A percentile compares a stretch with the other conserved stretches of the same genome.
Evolutionary conservation across 2,888 invertebrate species (phyloP).

Genomic region (Phalangium opilio): DNA sequence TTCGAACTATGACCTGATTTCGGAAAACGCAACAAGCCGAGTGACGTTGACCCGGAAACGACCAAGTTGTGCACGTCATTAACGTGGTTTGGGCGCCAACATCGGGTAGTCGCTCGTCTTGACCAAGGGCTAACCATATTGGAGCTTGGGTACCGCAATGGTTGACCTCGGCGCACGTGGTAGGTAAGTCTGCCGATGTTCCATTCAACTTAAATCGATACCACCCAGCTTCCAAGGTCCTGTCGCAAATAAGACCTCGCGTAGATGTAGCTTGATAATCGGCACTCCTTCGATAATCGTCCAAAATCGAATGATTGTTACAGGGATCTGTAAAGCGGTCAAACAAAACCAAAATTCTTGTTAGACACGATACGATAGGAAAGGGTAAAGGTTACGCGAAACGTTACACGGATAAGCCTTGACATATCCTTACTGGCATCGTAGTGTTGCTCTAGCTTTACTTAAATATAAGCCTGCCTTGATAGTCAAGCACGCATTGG

Average conservation of each 20-base stretch:
- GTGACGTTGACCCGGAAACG: background rate
- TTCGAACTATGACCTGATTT: background rate
- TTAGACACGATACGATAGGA: too few species aligned
- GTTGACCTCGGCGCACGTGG: background rate
- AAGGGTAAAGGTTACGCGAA: too few species aligned
- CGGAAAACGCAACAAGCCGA: background rate
- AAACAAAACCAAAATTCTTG: background rate
- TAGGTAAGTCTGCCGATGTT: background rate
- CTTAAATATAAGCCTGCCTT: too few species aligned
- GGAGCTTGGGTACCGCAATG: conserved; percentile 1
- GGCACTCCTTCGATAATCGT: background rate
- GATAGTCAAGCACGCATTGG: too few species aligned
- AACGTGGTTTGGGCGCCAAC: too few species aligned
- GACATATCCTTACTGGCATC: too few species aligned
- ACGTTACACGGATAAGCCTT: too few species aligned
- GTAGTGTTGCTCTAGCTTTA: too few species aligned
- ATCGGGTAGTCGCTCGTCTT: background rate
- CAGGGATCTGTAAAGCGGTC: background rate
- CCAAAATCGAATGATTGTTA: background rate
- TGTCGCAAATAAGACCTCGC: background rate
- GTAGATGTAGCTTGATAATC: background rate
- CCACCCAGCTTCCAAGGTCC: background rate
- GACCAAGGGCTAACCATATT: background rate
- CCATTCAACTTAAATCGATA: background rate
- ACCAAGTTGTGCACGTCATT: background rate